Evolutionary conservation across 2,888 invertebrate genomes (phyloP), one percentile per base, ranked within the genome.

Genomic region (Acrocyrtus sp.): DNA sequence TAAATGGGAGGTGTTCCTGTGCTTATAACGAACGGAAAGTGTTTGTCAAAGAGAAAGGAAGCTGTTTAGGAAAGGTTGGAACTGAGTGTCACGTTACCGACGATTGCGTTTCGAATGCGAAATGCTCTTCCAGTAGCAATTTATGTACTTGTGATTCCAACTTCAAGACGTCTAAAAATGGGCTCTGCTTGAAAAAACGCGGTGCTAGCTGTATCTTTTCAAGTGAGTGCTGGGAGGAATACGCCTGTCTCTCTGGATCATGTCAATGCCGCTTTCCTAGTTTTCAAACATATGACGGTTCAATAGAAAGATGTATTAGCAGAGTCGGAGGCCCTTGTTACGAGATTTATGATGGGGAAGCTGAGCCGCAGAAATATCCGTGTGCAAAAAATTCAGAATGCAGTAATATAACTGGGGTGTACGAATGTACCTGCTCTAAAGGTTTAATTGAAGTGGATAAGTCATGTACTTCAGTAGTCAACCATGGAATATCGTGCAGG

Each of bases 241-340:
- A 43, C 21, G 41, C 61, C 1, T 68, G 68, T 12, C 45, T 60
- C 6, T 54, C 53, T 53, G 39, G 47, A 1, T 47, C 19, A 43
- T 68, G 68, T 17, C n/a, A 5, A 1, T 68, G 72, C n/a, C 72
- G 26, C 17, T 72, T 65, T 17, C 72, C 65, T 0, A 21, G 45
- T 21, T 51, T 53, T 26, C 72, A 72, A 41, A 22, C 6, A 0
- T 58, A 58, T 45, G 24, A 22, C 21, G n/a, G 5, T 6, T 6
- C 21, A 8, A 8, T 10, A 10, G 1, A 2, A 4, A 41, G 63
- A 24, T 72, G 72, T 21, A 21, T 51, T 4, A 72, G 72, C 39
- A 21, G 17, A 12, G 51, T 65, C 12, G 8, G 43, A 15, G 72
- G 72, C 0, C 72, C 72, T 3, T 72, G 72, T 24, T 53, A 21